These are phyloP conservation scores for Cololabis saira DNA, from an alignment of 2,113 vertebrate species.

Conservation along the genomic window DNA sequence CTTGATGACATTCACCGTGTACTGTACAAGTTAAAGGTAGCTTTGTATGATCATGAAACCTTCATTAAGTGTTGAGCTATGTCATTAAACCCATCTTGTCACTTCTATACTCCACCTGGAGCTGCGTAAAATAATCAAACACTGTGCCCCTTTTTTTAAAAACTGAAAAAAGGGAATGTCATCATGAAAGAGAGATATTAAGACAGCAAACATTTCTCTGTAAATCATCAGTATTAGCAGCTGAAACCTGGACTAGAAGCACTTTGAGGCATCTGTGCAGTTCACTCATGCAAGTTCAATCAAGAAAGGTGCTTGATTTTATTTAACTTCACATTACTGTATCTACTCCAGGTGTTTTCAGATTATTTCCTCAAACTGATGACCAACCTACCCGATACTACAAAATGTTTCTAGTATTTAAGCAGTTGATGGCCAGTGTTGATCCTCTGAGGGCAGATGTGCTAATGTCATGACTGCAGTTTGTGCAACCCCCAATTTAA, in stretches of 20 bases:
- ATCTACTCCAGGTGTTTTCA: slow-evolving; percentile 21
- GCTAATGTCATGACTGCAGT: not conserved
- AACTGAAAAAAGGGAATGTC: slow-evolving; percentile 13
- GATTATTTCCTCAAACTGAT: slow-evolving; percentile 10
- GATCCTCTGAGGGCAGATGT: too few relatives aligned
- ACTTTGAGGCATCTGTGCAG: slow-evolving; percentile 63
- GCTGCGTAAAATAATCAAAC: slow-evolving; percentile 20
- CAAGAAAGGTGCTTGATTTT: slow-evolving; percentile 65
- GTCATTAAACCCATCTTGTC: slow-evolving; percentile 1
- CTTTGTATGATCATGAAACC: not conserved
- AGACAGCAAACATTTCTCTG: slow-evolving; percentile 32
- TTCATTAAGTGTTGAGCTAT: slow-evolving; percentile 1
- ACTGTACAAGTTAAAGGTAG: not conserved
- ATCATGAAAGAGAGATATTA: slow-evolving; percentile 22
- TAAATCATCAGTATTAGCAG: slow-evolving; percentile 61
- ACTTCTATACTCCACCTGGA: slow-evolving; percentile 21
- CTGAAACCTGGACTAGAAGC: slow-evolving; percentile 52
- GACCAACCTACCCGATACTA: not conserved
- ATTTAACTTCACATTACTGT: slow-evolving; percentile 42
- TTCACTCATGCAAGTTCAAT: slow-evolving; percentile 49
- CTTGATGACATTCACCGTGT: too few relatives aligned
- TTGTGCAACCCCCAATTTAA: not conserved
- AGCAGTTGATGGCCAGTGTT: not conserved
- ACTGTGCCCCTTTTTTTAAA: slow-evolving; percentile 44
- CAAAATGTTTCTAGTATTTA: not conserved